phyloP scores from a whole-genome alignment of 2,113 vertebrate species.

The Calidris pygmaea region DNA sequence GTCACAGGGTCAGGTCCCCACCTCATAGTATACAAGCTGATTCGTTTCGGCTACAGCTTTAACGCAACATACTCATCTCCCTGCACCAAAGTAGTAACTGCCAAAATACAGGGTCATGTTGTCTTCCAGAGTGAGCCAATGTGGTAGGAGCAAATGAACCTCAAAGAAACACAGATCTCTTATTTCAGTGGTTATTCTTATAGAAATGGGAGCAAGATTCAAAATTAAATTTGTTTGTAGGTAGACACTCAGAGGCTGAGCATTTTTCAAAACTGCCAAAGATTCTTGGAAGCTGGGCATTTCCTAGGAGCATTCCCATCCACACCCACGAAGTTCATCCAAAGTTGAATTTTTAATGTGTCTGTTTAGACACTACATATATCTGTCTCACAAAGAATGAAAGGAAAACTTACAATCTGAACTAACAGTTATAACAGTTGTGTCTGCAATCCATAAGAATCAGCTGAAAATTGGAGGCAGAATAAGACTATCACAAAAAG shows the following conservation, averaged over 20 bases:
- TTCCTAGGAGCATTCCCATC: background rate
- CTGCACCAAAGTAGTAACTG: background rate
- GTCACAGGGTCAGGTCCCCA: background rate
- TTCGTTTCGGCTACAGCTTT: background rate
- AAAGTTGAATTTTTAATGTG: background rate
- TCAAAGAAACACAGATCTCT: background rate
- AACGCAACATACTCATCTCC: background rate
- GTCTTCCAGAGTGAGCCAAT: background rate
- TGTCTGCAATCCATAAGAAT: background rate
- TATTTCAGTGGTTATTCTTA: background rate
- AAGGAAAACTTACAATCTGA: background rate
- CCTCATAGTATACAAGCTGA: background rate
- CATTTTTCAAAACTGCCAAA: background rate
- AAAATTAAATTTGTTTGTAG: background rate
- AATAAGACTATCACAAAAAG: background rate
- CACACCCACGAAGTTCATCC: background rate
- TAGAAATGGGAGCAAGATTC: background rate
- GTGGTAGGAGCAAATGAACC: background rate
- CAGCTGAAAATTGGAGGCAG: background rate
- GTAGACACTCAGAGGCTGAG: background rate
- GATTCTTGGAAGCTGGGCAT: background rate
- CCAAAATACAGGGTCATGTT: background rate
- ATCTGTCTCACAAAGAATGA: background rate
- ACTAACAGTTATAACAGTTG: fast-evolving
- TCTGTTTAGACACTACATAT: background rate